Conservation (phyloP, 2,888 invertebrate species). For the Drosophila kokeensis region DNA sequence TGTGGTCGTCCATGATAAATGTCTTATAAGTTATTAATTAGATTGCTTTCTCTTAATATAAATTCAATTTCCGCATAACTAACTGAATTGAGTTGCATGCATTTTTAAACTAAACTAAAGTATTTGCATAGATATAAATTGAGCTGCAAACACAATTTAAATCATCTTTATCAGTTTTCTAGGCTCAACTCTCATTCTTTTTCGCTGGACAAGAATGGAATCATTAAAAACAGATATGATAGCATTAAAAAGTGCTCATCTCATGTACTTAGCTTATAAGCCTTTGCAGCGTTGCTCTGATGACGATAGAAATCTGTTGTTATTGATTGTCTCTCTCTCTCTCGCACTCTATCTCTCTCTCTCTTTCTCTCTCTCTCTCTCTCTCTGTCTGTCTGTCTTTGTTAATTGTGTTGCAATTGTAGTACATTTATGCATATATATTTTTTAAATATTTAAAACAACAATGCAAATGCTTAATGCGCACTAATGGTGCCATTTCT, state of each 20-base stretch:
- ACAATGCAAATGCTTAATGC: slow-evolving; percentile 46
- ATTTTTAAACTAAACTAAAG: neutral
- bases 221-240: slow-evolving; percentile 38
- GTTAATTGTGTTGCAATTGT: slow-evolving; percentile 36
- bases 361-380: neutral
- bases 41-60: slow-evolving; percentile 18
- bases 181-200: neutral
- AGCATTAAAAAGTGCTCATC: slow-evolving; percentile 35
- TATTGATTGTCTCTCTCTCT: slow-evolving; percentile 6
- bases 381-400: slow-evolving; percentile 5
- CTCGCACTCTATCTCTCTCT: neutral
- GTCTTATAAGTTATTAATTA: slow-evolving; percentile 55
- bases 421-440: slow-evolving; percentile 5
- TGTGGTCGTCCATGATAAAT: slow-evolving; percentile 43
- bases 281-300: slow-evolving; percentile 13
- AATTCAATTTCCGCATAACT: slow-evolving; percentile 39
- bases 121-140: neutral
- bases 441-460: slow-evolving; percentile 46
- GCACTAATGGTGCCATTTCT: slow-evolving; percentile 32
- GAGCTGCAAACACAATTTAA: neutral
- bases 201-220: neutral
- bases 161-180: neutral
- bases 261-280: slow-evolving; percentile 26
- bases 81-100: neutral
- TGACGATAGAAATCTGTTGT: slow-evolving; percentile 35